Evolutionary conservation across 2,797 vertebrate species (phyloP).

Genomic region (Catharus ustulatus): DNA sequence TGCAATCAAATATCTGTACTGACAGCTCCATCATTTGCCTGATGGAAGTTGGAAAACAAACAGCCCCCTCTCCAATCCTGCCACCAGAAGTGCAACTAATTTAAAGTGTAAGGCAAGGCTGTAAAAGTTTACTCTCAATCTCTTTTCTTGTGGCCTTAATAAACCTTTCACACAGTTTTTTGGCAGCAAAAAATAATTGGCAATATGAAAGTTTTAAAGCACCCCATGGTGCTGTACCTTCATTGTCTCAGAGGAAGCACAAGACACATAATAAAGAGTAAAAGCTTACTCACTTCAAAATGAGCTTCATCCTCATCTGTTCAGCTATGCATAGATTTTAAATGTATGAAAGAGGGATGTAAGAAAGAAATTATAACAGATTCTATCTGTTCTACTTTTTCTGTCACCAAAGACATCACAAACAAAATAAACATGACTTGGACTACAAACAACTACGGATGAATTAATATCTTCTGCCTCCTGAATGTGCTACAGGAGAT

Average conservation of each 20-base stretch:
- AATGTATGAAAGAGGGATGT: neutral
- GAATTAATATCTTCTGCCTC: neutral
- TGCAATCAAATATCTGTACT: neutral
- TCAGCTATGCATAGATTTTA: conserved; percentile 11
- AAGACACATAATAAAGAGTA: neutral
- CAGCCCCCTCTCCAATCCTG: neutral
- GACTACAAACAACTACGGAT: neutral
- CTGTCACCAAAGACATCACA: neutral
- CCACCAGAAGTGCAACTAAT: neutral
- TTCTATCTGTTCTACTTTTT: neutral
- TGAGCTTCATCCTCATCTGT: conserved; percentile 24
- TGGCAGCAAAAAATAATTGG: neutral
- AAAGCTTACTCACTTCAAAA: conserved; percentile 41
- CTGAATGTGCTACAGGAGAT: neutral
- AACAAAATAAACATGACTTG: neutral
- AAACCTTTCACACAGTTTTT: neutral
- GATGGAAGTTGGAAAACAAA: neutral
- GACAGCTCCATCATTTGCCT: neutral
- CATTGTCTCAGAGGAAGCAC: neutral
- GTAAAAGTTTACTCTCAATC: neutral
- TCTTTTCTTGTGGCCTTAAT: neutral
- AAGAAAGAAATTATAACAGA: neutral
- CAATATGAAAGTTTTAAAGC: neutral
- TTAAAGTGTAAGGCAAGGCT: neutral
- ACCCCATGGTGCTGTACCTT: neutral